A percentile compares a stretch with the other conserved stretches of the same genome.
Evolutionary conservation across 2,888 invertebrate species (phyloP).

Genomic region (Esperia sulphurella): DNA sequence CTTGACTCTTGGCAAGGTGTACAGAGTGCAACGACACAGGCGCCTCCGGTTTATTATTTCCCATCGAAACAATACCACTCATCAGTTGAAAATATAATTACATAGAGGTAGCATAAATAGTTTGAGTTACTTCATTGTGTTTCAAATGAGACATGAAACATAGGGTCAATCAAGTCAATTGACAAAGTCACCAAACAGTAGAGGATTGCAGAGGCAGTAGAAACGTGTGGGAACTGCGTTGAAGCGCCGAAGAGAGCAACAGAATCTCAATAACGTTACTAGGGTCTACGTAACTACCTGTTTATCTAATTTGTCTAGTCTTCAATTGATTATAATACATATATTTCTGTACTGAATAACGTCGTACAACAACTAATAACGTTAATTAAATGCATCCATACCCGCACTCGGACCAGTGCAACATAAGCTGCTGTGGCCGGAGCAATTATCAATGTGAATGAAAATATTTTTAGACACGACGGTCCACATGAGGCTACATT

Average conservation of each 20-base stretch:
- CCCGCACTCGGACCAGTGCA: constrained; percentile 30
- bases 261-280: too few relatives aligned
- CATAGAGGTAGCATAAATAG: too few relatives aligned
- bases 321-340: constrained; percentile 10
- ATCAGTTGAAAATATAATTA: not conserved
- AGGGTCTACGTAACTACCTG: too few relatives aligned
- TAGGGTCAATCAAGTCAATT: too few relatives aligned
- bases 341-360: constrained; percentile 21
- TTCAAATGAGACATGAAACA: too few relatives aligned
- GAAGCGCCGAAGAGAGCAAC: too few relatives aligned
- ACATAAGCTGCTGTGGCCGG: constrained; percentile 27
- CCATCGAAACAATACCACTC: not conserved
- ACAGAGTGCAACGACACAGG: constrained; percentile 52
- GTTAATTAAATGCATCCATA: constrained; percentile 42
- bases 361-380: constrained; percentile 42
- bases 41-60: constrained; percentile 8
- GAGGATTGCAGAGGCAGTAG: too few relatives aligned
- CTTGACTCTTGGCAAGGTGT: constrained; percentile 56
- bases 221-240: too few relatives aligned
- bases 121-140: too few relatives aligned
- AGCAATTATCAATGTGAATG: constrained; percentile 31
- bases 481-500: not conserved
- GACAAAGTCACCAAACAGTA: too few relatives aligned
- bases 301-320: not conserved
- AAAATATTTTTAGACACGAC: constrained; percentile 39